Base-by-base conservation (phyloP, 2,888 invertebrate species). In the Eudemis profundana region DNA sequence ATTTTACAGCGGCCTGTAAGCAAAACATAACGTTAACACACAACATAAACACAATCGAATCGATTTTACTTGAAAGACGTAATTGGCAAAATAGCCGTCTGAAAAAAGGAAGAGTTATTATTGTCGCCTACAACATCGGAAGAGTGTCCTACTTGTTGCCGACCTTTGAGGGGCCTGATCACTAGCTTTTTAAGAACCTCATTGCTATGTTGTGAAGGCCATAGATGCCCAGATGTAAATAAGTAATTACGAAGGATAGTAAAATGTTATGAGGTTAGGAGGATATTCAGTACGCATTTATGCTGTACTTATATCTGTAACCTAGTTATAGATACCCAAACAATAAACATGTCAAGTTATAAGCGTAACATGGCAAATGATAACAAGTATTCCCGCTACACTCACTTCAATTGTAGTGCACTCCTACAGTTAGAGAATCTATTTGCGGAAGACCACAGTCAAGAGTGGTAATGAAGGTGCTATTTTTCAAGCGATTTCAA, bases 1-100 rank as follows among this genome's bases (percentile, higher is more conserved):
- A 90, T 89, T 92, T 92, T 73, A 92, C 90, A 79, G 90, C 90
- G 85, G 91, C 89, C 92, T 92, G 87, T 40, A 49, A 70, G 77
- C 59, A 77, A 79, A 75, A 15, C 70, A 67, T 19, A 44, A 38
- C 17, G 17, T 62, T 42, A 36, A 17, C 8, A 44, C n/a, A 36
- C 5, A n/a, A n/a, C n/a, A n/a, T n/a, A n/a, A n/a, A n/a, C n/a
- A n/a, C n/a, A n/a, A n/a, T n/a, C n/a, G n/a, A n/a, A n/a, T n/a
- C n/a, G n/a, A n/a, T n/a, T n/a, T n/a, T n/a, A n/a, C n/a, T n/a
- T n/a, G n/a, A n/a, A n/a, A n/a, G n/a, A n/a, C n/a, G n/a, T 27
- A 27, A 2, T 27, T 27, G 27, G 27, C 27, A 27, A 27, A 27
- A 5, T 0, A 27, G 3, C 27, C 3, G 7, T 7, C 27, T 27